phyloP scores from a whole-genome alignment of 1,140 invertebrate genomes.

The Platyura marginata region DNA sequence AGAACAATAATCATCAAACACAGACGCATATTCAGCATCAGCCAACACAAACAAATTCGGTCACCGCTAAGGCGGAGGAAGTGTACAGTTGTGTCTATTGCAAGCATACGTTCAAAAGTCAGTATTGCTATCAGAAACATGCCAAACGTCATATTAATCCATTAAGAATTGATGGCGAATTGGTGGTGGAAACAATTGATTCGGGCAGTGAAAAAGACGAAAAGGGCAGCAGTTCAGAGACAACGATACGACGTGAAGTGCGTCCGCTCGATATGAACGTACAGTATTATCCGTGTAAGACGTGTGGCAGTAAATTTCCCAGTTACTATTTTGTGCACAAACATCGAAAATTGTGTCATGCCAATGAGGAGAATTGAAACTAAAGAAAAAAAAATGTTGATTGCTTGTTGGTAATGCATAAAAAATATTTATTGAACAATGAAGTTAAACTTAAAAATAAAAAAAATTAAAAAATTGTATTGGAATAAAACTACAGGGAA shows the following conservation, averaged over 20 bases:
- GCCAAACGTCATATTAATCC: constrained; percentile 46
- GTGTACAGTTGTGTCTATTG: constrained; percentile 56
- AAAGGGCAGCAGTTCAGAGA: neutral
- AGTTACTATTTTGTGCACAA: constrained; percentile 89
- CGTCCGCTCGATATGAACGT: constrained; percentile 57
- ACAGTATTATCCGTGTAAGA: constrained; percentile 84
- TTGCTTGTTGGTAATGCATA: neutral
- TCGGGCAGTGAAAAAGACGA: neutral
- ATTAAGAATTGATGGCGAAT: constrained; percentile 20
- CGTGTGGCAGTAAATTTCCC: constrained; percentile 78
- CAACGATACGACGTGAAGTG: constrained; percentile 28
- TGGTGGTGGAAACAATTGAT: neutral
- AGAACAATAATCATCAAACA: constrained; percentile 1
- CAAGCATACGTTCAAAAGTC: constrained; percentile 62
- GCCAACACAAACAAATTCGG: constrained; percentile 26
- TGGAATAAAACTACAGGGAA: no score
- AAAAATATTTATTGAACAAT: no score
- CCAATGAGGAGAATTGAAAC: constrained; percentile 29
- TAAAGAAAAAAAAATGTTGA: neutral
- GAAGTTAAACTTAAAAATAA: no score
- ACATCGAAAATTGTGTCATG: constrained; percentile 68
- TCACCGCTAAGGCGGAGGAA: constrained; percentile 27
- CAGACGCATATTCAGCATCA: constrained; percentile 1
- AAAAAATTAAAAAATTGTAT: no score
- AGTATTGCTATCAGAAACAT: constrained; percentile 67